Evolutionary conservation across 2,797 vertebrate genomes (phyloP).

Genomic region (Enteromius anoplus): DNA sequence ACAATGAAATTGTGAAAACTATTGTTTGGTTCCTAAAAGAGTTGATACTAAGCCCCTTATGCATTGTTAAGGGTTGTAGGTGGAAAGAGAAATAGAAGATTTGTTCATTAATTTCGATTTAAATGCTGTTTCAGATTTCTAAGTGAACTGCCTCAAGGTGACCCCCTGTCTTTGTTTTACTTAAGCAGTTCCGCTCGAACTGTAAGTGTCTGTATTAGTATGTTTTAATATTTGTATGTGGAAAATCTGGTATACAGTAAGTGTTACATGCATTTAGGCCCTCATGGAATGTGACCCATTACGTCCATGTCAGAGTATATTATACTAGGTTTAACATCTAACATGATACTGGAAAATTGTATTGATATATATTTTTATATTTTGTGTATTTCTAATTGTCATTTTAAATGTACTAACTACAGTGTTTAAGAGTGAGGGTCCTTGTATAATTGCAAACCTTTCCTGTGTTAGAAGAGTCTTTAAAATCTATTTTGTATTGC

Average conservation of each 20-base stretch:
- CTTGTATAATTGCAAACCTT: slow-evolving; percentile 14
- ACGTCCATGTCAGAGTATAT: background rate
- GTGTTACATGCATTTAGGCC: slow-evolving; percentile 32
- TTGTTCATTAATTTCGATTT: too few relatives aligned
- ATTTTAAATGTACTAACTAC: slow-evolving; percentile 35
- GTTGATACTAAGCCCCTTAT: slow-evolving; percentile 18
- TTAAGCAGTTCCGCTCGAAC: background rate
- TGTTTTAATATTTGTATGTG: slow-evolving; percentile 25
- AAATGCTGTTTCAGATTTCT: background rate
- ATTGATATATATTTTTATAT: slow-evolving; percentile 41
- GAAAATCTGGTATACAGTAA: slow-evolving; percentile 5
- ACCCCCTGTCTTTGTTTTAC: background rate
- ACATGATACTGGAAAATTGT: background rate
- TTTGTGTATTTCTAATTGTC: slow-evolving; percentile 14
- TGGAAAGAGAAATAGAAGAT: background rate
- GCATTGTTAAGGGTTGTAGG: slow-evolving; percentile 7
- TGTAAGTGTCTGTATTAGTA: background rate
- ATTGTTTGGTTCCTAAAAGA: background rate
- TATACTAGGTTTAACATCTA: background rate
- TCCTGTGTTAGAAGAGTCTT: slow-evolving; percentile 15
- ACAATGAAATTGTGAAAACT: background rate
- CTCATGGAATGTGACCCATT: background rate
- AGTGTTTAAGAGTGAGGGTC: slow-evolving; percentile 35
- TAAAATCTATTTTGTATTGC: slow-evolving; percentile 24
- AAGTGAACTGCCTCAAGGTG: background rate